Percentiles rank a stretch among this genome's conserved stretches.
Evolutionary conservation across 1,140 invertebrate species (phyloP).

Genomic region (Ostrea denselamellosa): DNA sequence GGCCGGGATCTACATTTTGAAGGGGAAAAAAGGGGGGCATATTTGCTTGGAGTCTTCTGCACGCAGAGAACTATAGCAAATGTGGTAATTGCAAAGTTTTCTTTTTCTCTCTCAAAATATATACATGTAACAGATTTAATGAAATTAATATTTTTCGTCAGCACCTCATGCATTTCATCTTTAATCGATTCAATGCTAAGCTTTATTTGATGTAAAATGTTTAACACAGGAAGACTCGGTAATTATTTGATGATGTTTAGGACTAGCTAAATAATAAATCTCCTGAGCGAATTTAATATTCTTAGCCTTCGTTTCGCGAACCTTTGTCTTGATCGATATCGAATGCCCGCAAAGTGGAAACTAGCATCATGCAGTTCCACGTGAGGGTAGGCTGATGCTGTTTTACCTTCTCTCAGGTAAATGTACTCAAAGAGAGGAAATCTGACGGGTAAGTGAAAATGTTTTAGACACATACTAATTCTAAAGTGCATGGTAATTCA

Average conservation of each 20-base stretch:
- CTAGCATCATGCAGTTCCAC: background rate
- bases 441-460: background rate
- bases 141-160: background rate
- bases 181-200: background rate
- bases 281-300: background rate
- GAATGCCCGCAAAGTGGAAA: background rate
- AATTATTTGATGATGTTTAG: background rate
- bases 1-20: too few relatives aligned
- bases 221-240: background rate
- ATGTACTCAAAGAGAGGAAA: background rate
- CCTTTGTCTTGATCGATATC: background rate
- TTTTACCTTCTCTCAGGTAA: background rate
- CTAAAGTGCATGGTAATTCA: too few relatives aligned
- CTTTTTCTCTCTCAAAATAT: too few relatives aligned
- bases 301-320: background rate
- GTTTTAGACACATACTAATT: too few relatives aligned
- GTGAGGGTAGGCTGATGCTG: background rate
- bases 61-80: too few relatives aligned
- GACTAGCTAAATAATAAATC: conserved; percentile 3
- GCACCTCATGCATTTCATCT: background rate
- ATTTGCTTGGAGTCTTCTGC: too few relatives aligned
- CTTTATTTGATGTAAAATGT: background rate
- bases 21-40: too few relatives aligned
- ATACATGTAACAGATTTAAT: too few relatives aligned
- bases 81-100: too few relatives aligned